phyloP scores from a whole-genome alignment of 2,888 invertebrate species.

The Aphrophora alni region DNA sequence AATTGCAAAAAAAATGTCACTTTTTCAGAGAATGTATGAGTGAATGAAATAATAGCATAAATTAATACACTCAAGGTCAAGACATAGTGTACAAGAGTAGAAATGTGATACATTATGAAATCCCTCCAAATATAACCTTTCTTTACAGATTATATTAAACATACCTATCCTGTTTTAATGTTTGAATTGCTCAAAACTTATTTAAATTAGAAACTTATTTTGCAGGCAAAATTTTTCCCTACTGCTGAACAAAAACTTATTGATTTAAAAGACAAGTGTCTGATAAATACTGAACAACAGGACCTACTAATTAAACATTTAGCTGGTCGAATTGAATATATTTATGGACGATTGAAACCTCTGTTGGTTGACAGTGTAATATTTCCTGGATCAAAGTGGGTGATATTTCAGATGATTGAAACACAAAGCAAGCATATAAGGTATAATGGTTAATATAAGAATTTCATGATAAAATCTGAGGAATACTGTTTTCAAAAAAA shows the following conservation, averaged over 20 bases:
- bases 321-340: background rate
- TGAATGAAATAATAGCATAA: too few species aligned
- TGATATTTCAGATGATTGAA: background rate
- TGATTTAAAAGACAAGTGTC: background rate
- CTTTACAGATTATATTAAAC: too few species aligned
- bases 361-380: background rate
- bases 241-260: background rate
- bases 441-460: background rate
- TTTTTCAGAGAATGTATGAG: too few species aligned
- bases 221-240: background rate
- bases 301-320: background rate
- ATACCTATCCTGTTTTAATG: too few species aligned
- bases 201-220: background rate
- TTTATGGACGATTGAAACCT: background rate
- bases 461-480: too few species aligned
- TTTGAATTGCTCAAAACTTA: too few species aligned
- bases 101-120: too few species aligned
- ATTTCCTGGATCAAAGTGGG: background rate
- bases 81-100: too few species aligned
- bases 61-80: too few species aligned
- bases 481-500: too few species aligned
- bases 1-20: too few species aligned
- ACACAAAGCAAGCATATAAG: background rate
- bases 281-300: background rate
- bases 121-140: too few species aligned